Evolutionary conservation across 2,888 invertebrate species (phyloP), one percentile per base, ranked within the genome.

Genomic region (Podotricha telesiphe): DNA sequence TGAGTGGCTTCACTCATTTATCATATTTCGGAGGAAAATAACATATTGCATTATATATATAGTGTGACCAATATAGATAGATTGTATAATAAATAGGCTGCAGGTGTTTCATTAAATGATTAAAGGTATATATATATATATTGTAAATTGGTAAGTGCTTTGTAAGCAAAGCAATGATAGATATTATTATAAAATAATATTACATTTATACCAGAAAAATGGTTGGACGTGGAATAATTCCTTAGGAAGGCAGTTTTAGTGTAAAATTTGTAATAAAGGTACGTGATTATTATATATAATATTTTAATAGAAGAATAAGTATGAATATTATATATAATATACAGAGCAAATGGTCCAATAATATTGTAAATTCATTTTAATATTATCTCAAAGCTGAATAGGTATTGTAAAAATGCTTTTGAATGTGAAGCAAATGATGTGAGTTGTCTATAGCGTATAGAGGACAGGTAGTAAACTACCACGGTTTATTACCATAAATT

Each of bases 341-440:
- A 69, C 37, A 68, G n/a, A n/a, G 56, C 68, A 67, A 75, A 74
- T 77, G 77, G 77, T 77, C 77, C 77, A 74, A 73, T 74, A 75
- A 71, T 62, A 69, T 73, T 73, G 67, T 73, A 74, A 63, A 63
- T 73, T 70, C 69, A 65, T 68, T 63, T 67, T 48, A 69, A 73
- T 69, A 62, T 67, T 45, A 45, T 28, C 4, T 45, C 11, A 22
- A 20, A 59, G 59, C 10, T 22, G 6, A 17, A 45, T 45, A 22
- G 5, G 45, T 45, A 45, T 45, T 22, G 59, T 59, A 59, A 59
- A 42, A 59, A 59, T 42, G 45, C 34, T 55, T 1, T 17, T 34
- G 34, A 55, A 5, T 17, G 6, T 11, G 11, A 6, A 6, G 5
- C 8, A 11, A 55, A 10, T n/a, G 11, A 17, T 10, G 13, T 5